phyloP scores from a whole-genome alignment of 2,888 invertebrate species.

The Oithona nana region DNA sequence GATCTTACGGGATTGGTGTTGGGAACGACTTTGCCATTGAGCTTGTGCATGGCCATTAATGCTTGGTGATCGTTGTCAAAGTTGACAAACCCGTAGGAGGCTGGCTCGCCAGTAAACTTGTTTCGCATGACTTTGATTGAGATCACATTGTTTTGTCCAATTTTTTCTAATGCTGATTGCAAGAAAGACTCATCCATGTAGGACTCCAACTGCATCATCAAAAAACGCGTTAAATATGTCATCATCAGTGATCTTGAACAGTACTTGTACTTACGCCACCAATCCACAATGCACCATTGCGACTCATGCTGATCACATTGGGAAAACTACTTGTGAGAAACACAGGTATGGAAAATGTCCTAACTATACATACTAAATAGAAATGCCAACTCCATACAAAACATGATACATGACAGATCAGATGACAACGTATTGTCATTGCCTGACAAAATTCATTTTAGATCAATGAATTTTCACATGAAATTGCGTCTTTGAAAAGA shows the following conservation, averaged over 20 bases:
- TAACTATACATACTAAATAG: too few relatives aligned
- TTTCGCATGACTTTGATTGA: slow-evolving; percentile 49
- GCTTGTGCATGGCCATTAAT: slow-evolving; percentile 76
- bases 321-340: too few relatives aligned
- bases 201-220: slow-evolving; percentile 46
- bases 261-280: slow-evolving; percentile 63
- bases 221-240: too few relatives aligned
- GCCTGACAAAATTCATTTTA: too few relatives aligned
- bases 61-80: slow-evolving; percentile 76
- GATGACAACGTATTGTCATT: too few relatives aligned
- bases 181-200: slow-evolving; percentile 62
- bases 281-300: slow-evolving; percentile 49
- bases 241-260: too few relatives aligned
- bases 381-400: too few relatives aligned
- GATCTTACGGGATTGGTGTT: slow-evolving; percentile 31
- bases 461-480: too few relatives aligned
- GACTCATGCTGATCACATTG: too few relatives aligned
- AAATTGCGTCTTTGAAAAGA: too few relatives aligned
- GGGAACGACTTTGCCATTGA: slow-evolving; percentile 86
- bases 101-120: slow-evolving; percentile 76
- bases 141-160: slow-evolving; percentile 51
- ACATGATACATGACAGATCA: too few relatives aligned
- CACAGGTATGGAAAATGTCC: too few relatives aligned
- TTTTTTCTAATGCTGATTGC: slow-evolving; percentile 68
- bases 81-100: slow-evolving; percentile 85